A percentile compares a stretch with the other conserved stretches of the same genome.
phyloP scores from a whole-genome alignment of 2,797 vertebrate species.

The Danio kyathit region DNA sequence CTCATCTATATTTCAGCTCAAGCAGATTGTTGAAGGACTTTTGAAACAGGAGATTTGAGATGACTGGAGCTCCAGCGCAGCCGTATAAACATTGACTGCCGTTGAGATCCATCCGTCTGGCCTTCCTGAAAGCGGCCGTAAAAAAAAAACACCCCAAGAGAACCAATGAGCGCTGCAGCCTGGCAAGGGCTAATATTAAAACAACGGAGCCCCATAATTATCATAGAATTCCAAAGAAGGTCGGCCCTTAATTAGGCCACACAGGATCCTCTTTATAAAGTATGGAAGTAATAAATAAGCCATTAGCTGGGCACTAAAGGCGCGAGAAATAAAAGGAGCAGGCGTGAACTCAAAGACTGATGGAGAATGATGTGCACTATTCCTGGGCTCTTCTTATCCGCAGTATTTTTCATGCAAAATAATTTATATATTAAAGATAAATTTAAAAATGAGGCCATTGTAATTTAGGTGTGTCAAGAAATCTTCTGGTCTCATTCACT shows the following conservation, averaged over 20 bases:
- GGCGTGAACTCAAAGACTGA: slow-evolving; percentile 66
- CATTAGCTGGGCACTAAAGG: slow-evolving; percentile 82
- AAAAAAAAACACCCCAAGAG: slow-evolving; percentile 65
- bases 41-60: slow-evolving; percentile 70
- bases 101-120: slow-evolving; percentile 74
- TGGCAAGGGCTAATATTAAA: slow-evolving; percentile 84
- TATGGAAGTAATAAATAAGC: slow-evolving; percentile 86
- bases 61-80: slow-evolving; percentile 60
- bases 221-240: slow-evolving; percentile 81
- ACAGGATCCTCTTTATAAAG: slow-evolving; percentile 82
- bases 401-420: too few relatives aligned
- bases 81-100: slow-evolving; percentile 78
- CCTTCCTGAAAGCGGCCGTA: slow-evolving; percentile 64
- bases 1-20: slow-evolving; percentile 49
- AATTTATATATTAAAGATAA: too few relatives aligned
- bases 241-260: slow-evolving; percentile 84
- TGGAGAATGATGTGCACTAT: slow-evolving; percentile 64
- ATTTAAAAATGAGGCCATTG: too few relatives aligned
- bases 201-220: slow-evolving; percentile 84
- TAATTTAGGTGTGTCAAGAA: too few relatives aligned
- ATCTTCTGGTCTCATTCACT: too few relatives aligned
- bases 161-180: slow-evolving; percentile 71
- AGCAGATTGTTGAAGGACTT: slow-evolving; percentile 58
- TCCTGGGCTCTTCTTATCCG: slow-evolving; percentile 2
- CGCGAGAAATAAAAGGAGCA: slow-evolving; percentile 70